Conservation (phyloP, 2,888 invertebrate species). For the Corbicula japonica region DNA sequence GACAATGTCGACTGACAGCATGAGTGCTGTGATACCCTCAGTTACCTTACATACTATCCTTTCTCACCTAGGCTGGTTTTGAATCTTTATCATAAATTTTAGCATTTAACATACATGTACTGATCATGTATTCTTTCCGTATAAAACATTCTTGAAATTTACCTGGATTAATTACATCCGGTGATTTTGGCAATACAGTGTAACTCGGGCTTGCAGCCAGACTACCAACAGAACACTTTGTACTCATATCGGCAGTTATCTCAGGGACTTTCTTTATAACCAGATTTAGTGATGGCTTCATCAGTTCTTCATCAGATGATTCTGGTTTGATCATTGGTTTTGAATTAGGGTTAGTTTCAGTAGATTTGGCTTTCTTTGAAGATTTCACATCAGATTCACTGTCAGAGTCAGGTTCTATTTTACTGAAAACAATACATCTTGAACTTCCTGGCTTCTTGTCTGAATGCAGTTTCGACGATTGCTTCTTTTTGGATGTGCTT, state of each 20-base stretch:
- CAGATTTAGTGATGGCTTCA: conserved; percentile 25
- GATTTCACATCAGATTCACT: conserved; percentile 1
- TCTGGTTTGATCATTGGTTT: too few species aligned
- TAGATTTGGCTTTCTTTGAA: too few species aligned
- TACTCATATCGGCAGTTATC: conserved; percentile 9
- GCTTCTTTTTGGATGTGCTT: conserved; percentile 13
- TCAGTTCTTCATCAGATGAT: conserved; percentile 5
- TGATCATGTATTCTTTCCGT: background rate
- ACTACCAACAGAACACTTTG: conserved; percentile 3
- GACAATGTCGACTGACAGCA: too few species aligned
- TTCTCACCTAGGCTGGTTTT: too few species aligned
- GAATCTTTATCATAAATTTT: conserved; percentile 7
- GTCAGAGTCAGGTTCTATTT: conserved; percentile 12
- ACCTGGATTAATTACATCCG: too few species aligned
- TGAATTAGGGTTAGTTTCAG: too few species aligned
- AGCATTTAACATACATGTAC: background rate
- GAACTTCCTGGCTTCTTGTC: background rate
- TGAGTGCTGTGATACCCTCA: background rate
- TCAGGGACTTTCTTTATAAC: conserved; percentile 42
- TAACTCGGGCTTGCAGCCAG: conserved; percentile 8
- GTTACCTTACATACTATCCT: too few species aligned
- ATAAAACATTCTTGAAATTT: too few species aligned
- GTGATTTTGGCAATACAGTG: conserved; percentile 22
- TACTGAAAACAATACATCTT: conserved; percentile 3
- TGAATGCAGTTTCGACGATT: conserved; percentile 3